These are phyloP conservation scores for Panzeria rudis DNA, from an alignment of 2,888 invertebrate genomes.

Conservation along the genomic window DNA sequence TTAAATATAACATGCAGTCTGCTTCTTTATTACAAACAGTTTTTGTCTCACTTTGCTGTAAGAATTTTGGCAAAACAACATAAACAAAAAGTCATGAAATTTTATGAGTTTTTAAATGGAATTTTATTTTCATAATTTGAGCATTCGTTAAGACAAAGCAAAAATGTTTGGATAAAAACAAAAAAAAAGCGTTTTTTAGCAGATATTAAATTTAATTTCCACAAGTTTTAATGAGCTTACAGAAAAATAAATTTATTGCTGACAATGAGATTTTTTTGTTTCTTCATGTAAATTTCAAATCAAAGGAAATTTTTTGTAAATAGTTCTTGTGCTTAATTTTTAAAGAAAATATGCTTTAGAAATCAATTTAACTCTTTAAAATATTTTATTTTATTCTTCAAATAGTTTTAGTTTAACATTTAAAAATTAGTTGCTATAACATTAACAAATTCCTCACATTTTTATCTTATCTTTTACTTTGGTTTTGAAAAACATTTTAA, in stretches of 20 bases:
- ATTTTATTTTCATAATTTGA: constrained; percentile 30
- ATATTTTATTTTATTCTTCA: background rate
- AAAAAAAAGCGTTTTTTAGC: background rate
- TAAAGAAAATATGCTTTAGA: background rate
- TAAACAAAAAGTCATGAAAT: constrained; percentile 32
- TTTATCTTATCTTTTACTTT: background rate
- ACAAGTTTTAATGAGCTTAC: constrained; percentile 5
- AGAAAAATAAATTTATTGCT: background rate
- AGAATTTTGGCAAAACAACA: constrained; percentile 11
- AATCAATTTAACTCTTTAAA: background rate
- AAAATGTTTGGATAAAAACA: background rate
- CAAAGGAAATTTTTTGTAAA: background rate
- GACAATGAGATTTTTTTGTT: background rate
- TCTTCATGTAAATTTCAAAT: background rate
- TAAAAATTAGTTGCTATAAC: background rate
- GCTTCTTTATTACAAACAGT: background rate
- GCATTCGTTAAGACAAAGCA: constrained; percentile 4
- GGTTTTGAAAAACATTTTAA: background rate
- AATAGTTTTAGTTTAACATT: background rate
- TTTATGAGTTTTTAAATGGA: constrained; percentile 41
- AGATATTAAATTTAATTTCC: background rate
- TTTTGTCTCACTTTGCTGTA: constrained; percentile 5
- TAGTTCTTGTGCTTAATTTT: background rate
- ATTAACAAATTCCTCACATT: background rate
- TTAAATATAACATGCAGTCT: constrained; percentile 24